Percentiles rank a stretch among this genome's conserved stretches.
These are phyloP conservation scores for Anguilla anguilla DNA, from an alignment of 2,797 vertebrate species.

Conservation along the genomic window DNA sequence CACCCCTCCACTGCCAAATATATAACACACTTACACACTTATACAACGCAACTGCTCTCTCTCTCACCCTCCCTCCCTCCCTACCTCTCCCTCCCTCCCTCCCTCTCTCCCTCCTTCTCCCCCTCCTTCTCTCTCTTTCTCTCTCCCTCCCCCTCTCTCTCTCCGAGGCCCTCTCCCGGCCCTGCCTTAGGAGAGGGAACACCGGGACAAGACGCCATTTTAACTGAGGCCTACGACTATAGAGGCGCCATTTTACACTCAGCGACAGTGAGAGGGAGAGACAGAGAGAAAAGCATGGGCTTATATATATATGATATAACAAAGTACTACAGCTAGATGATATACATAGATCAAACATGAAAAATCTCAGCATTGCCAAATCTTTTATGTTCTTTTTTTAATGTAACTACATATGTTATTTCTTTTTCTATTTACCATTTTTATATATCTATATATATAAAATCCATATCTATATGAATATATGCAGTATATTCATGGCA, in stretches of 20 bases:
- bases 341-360: constrained; percentile 48
- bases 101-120: constrained; percentile 39
- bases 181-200: not conserved
- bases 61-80: not conserved
- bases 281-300: constrained; percentile 37
- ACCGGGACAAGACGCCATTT: constrained; percentile 36
- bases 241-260: not conserved
- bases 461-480: constrained; percentile 24
- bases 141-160: not conserved
- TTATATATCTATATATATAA: constrained; percentile 59
- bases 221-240: constrained; percentile 30
- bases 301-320: constrained; percentile 44
- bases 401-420: constrained; percentile 71
- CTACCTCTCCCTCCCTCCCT: not conserved
- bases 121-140: constrained; percentile 12
- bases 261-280: constrained; percentile 23
- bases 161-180: constrained; percentile 6
- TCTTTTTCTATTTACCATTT: constrained; percentile 66
- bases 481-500: constrained; percentile 46
- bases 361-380: constrained; percentile 72
- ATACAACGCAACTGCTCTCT: not conserved
- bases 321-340: constrained; percentile 50
- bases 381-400: constrained; percentile 43
- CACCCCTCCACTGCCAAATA: not conserved
- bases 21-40: not conserved